These are phyloP conservation scores for Gasterosteus aculeatus DNA, from an alignment of 2,113 vertebrate species.

Conservation along the genomic window DNA sequence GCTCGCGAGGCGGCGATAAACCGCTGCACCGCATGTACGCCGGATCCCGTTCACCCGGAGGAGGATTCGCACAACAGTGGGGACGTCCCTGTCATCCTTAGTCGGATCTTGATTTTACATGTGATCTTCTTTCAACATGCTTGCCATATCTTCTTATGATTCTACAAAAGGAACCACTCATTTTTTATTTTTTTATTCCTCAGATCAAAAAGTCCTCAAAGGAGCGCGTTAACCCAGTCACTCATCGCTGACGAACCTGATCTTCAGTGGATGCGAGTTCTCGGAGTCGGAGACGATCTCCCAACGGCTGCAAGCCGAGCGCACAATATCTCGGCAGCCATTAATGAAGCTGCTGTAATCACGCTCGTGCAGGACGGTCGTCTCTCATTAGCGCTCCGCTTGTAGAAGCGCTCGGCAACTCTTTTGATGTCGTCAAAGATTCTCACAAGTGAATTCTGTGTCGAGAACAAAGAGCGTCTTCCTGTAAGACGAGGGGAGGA, in stretches of 20 bases:
- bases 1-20: slow-evolving; percentile 49
- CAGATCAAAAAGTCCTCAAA: slow-evolving; percentile 63
- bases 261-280: slow-evolving; percentile 60
- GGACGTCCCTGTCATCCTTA: slow-evolving; percentile 37
- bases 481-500: slow-evolving; percentile 70
- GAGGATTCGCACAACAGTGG: slow-evolving; percentile 7
- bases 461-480: slow-evolving; percentile 78
- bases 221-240: slow-evolving; percentile 52
- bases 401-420: slow-evolving; percentile 50
- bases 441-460: slow-evolving; percentile 60
- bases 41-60: slow-evolving; percentile 34
- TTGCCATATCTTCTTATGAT: slow-evolving; percentile 36
- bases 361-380: slow-evolving; percentile 63
- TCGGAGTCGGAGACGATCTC: slow-evolving; percentile 45
- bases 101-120: slow-evolving; percentile 37
- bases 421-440: slow-evolving; percentile 82
- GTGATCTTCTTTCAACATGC: slow-evolving; percentile 31
- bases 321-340: slow-evolving; percentile 35
- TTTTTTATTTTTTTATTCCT: slow-evolving; percentile 23
- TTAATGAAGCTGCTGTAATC: slow-evolving; percentile 74
- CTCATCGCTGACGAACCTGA: slow-evolving; percentile 57
- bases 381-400: slow-evolving; percentile 72
- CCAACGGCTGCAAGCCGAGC: slow-evolving; percentile 44
- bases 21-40: slow-evolving; percentile 13
- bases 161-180: slow-evolving; percentile 36